Evolutionary conservation across 1,140 invertebrate species (phyloP).

Genomic region (Nilaparvata lugens): DNA sequence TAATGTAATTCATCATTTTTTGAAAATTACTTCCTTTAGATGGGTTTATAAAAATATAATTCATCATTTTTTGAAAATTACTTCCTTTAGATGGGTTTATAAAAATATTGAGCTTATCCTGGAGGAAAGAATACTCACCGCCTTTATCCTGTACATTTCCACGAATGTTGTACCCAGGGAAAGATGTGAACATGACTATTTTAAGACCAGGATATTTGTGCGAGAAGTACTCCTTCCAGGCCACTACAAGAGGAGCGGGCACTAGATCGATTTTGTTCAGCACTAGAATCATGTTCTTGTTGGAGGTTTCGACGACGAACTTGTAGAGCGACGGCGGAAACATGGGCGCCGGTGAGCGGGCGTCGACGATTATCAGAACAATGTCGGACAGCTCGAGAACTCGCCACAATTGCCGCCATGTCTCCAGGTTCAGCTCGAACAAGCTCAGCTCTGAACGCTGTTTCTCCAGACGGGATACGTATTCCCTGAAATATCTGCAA

Average conservation of each 20-base stretch:
- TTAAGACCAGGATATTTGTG: conserved; percentile 61
- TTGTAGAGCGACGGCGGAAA: conserved; percentile 85
- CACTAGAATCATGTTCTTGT: conserved; percentile 77
- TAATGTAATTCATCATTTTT: no score
- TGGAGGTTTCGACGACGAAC: conserved; percentile 59
- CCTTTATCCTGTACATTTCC: conserved; percentile 40
- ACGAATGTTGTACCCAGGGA: conserved; percentile 62
- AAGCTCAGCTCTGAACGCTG: conserved; percentile 49
- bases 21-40: no score
- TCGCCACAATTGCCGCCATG: conserved; percentile 87
- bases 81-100: no score
- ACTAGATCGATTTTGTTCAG: conserved; percentile 91
- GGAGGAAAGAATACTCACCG: conserved; percentile 36
- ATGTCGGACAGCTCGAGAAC: conserved; percentile 87
- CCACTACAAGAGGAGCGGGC: conserved; percentile 66
- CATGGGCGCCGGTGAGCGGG: conserved; percentile 70
- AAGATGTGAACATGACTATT: conserved; percentile 77
- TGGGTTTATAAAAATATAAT: no score
- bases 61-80: no score
- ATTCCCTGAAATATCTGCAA: conserved; percentile 40
- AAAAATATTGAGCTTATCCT: no score
- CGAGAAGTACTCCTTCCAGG: conserved; percentile 79
- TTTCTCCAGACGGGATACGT: conserved; percentile 45
- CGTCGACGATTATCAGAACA: conserved; percentile 73
- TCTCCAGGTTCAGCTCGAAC: conserved; percentile 87